A percentile compares a stretch with the other conserved stretches of the same genome.
Conservation (phyloP, 2,113 vertebrate genomes). For the Zosterops hypoxanthus region DNA sequence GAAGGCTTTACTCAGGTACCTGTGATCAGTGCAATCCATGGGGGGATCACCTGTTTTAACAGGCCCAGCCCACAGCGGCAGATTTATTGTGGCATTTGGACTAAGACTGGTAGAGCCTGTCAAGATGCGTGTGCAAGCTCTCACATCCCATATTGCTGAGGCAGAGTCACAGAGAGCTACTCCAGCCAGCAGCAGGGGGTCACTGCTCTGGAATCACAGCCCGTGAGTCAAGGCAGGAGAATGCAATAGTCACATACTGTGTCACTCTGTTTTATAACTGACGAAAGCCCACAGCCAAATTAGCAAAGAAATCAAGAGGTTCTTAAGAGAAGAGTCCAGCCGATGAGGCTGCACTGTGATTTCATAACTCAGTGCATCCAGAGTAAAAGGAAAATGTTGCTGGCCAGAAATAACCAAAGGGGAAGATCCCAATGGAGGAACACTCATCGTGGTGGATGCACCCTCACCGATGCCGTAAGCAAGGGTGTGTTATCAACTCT, state of each 20-base stretch:
- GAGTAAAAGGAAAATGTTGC: neutral
- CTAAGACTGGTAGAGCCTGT: constrained; percentile 77
- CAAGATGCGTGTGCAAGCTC: constrained; percentile 65
- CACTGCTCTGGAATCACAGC: constrained; percentile 62
- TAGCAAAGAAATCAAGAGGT: constrained; percentile 1
- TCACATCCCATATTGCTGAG: constrained; percentile 38
- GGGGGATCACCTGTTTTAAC: neutral
- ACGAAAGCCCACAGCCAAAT: constrained; percentile 40
- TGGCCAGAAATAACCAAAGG: neutral
- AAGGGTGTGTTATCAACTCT: neutral
- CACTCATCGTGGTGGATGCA: neutral
- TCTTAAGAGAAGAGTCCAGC: neutral
- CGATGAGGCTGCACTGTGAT: neutral
- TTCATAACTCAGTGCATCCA: neutral
- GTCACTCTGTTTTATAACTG: constrained; percentile 52
- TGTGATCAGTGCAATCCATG: neutral
- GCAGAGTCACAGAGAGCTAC: constrained; percentile 53
- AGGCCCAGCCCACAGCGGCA: constrained; percentile 41
- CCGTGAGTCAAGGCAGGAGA: constrained; percentile 72
- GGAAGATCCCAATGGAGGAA: neutral
- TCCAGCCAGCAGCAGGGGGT: constrained; percentile 60
- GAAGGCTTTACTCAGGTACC: neutral
- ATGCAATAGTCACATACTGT: constrained; percentile 51
- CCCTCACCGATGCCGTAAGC: neutral
- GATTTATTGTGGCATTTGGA: constrained; percentile 73